Evolutionary conservation across 2,888 invertebrate genomes (phyloP).

Genomic region (Lepidocyrtoides sp.): DNA sequence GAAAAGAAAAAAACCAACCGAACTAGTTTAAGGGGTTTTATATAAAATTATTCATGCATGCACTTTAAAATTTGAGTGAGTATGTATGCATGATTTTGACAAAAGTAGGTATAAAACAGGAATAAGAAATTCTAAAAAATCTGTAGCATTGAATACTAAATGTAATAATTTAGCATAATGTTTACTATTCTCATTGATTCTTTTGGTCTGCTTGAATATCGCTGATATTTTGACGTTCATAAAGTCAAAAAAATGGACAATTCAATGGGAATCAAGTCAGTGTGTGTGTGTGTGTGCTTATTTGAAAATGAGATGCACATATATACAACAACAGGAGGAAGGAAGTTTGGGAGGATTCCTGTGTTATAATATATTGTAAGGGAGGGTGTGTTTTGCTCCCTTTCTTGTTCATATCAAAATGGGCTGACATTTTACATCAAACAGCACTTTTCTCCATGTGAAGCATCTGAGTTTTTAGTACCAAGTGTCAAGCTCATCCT

Average conservation of each 20-base stretch:
- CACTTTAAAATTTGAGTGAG: slow-evolving; percentile 31
- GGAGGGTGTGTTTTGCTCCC: slow-evolving; percentile 70
- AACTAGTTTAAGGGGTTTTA: slow-evolving; percentile 74
- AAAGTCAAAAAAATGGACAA: slow-evolving; percentile 44
- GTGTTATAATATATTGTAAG: background rate
- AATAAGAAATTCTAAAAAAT: background rate
- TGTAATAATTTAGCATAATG: background rate
- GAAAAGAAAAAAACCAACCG: slow-evolving; percentile 65
- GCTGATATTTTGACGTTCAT: slow-evolving; percentile 41
- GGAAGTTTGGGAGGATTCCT: slow-evolving; percentile 56
- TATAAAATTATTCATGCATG: slow-evolving; percentile 74
- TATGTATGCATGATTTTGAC: slow-evolving; percentile 31
- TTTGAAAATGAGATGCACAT: background rate
- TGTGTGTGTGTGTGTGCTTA: background rate
- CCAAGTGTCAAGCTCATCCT: slow-evolving; percentile 51
- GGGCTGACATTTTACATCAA: slow-evolving; percentile 74
- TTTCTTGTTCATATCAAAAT: slow-evolving; percentile 73
- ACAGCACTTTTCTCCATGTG: slow-evolving; percentile 76
- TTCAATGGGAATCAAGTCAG: slow-evolving; percentile 3
- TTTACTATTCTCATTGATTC: background rate
- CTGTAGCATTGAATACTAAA: background rate
- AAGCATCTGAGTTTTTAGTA: slow-evolving; percentile 13
- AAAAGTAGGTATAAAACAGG: background rate
- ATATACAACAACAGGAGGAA: background rate
- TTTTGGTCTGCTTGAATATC: background rate